Conservation (phyloP, 2,888 invertebrate genomes). For the Acleris cristana region DNA sequence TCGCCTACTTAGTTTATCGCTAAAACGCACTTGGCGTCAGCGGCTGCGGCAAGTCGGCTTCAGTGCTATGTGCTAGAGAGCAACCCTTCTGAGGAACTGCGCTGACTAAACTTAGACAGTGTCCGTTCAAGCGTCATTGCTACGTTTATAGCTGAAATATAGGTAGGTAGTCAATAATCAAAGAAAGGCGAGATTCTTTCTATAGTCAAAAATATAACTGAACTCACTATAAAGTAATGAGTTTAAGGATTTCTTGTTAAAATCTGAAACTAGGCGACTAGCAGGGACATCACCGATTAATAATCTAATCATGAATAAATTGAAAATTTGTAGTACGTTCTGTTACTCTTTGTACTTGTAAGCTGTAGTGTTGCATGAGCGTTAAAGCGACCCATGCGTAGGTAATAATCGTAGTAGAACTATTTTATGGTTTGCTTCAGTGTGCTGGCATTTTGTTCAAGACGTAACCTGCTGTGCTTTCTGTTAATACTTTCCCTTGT, state of each 20-base stretch:
- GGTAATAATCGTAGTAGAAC: slow-evolving; percentile 57
- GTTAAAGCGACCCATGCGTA: slow-evolving; percentile 52
- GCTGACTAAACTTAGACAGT: background rate
- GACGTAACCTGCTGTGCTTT: slow-evolving; percentile 76
- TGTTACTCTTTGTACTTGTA: slow-evolving; percentile 45
- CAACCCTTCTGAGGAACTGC: slow-evolving; percentile 7
- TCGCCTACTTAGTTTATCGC: slow-evolving; percentile 16
- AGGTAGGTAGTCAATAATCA: slow-evolving; percentile 36
- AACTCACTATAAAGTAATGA: background rate
- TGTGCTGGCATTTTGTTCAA: slow-evolving; percentile 69
- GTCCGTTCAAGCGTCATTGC: slow-evolving; percentile 22
- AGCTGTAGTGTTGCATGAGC: slow-evolving; percentile 52
- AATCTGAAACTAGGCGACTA: slow-evolving; percentile 46
- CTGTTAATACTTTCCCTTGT: slow-evolving; percentile 69
- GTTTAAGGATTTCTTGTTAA: slow-evolving; percentile 3
- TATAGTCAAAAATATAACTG: slow-evolving; percentile 17
- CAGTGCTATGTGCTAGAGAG: background rate
- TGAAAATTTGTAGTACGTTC: slow-evolving; percentile 50
- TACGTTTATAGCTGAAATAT: slow-evolving; percentile 34
- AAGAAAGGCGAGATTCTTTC: slow-evolving; percentile 7
- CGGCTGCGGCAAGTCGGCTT: background rate
- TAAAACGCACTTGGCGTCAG: background rate
- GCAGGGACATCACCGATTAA: slow-evolving; percentile 55
- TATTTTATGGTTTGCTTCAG: slow-evolving; percentile 65
- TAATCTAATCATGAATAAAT: slow-evolving; percentile 58